Conservation (phyloP, 2,888 invertebrate genomes). For the Sceliomorpha sp. region DNA sequence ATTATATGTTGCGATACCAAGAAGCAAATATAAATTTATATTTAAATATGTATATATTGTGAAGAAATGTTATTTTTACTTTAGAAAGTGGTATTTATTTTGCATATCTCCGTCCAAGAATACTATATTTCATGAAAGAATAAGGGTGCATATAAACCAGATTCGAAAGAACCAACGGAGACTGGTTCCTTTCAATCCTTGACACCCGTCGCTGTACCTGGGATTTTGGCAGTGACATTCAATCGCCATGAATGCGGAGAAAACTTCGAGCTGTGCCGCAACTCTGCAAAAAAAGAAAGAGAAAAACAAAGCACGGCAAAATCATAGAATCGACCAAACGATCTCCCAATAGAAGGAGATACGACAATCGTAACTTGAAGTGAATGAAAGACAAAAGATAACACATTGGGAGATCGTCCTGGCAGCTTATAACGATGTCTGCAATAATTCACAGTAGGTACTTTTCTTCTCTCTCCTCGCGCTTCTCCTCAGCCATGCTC, state of each 20-base stretch:
- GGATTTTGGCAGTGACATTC: slow-evolving; percentile 79
- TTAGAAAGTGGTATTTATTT: neutral
- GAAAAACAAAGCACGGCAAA: slow-evolving; percentile 58
- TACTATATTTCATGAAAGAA: slow-evolving; percentile 32
- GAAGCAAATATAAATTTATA: too few species aligned
- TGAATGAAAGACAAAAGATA: neutral
- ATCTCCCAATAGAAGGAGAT: slow-evolving; percentile 38
- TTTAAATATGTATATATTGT: too few species aligned
- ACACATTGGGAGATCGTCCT: slow-evolving; percentile 42
- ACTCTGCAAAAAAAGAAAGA: slow-evolving; percentile 58
- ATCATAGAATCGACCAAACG: slow-evolving; percentile 36
- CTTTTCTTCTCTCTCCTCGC: slow-evolving; percentile 32
- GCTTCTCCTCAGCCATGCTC: slow-evolving; percentile 72
- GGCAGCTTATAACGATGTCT: too few species aligned
- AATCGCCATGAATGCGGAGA: slow-evolving; percentile 76
- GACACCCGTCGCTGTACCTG: slow-evolving; percentile 62
- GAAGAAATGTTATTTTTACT: neutral
- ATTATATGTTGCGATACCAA: too few species aligned
- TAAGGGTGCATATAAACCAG: slow-evolving; percentile 37
- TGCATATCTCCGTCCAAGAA: slow-evolving; percentile 17
- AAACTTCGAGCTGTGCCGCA: slow-evolving; percentile 59
- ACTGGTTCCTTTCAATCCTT: slow-evolving; percentile 40
- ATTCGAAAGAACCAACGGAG: slow-evolving; percentile 51
- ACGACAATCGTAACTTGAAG: too few species aligned
- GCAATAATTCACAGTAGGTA: neutral